These are phyloP conservation scores for Melanotaenia pygmaea DNA, from an alignment of 2,797 vertebrate species.

Conservation along the genomic window DNA sequence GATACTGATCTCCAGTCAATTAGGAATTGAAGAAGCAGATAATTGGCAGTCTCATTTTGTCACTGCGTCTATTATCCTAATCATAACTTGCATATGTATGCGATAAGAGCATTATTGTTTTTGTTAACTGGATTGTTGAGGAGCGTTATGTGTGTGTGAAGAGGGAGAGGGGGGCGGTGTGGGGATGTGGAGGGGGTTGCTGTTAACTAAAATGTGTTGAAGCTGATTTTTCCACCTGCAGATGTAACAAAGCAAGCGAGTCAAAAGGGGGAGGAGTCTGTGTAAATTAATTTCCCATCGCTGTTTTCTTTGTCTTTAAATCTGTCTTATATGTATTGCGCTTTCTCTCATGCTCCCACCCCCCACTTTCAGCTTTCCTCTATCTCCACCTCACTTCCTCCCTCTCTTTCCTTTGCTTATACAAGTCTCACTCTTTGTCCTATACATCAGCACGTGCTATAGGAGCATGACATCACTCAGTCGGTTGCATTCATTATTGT, in stretches of 20 bases:
- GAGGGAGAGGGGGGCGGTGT: neutral
- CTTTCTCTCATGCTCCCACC: constrained; percentile 17
- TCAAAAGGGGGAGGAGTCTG: constrained; percentile 41
- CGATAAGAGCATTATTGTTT: constrained; percentile 71
- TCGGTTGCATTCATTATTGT: constrained; percentile 72
- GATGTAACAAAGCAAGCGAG: constrained; percentile 55
- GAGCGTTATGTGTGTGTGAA: constrained; percentile 39
- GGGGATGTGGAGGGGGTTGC: rapidly evolving
- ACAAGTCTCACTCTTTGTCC: constrained; percentile 66
- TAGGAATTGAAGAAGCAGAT: constrained; percentile 58
- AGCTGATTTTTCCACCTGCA: constrained; percentile 59
- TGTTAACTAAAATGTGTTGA: constrained; percentile 68
- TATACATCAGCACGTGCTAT: constrained; percentile 68
- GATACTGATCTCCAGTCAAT: constrained; percentile 69
- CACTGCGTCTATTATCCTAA: constrained; percentile 61
- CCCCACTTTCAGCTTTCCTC: neutral
- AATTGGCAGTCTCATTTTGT: constrained; percentile 68
- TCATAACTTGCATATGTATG: constrained; percentile 59
- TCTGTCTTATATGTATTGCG: constrained; percentile 11
- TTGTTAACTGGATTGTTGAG: constrained; percentile 65
- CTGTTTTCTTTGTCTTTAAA: constrained; percentile 63
- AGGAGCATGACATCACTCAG: constrained; percentile 72
- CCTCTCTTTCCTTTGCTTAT: constrained; percentile 9
- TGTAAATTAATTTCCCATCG: constrained; percentile 53
- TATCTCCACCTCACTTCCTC: constrained; percentile 13